A percentile compares a stretch with the other conserved stretches of the same genome.
These are phyloP conservation scores for Arctopsyche grandis DNA, from an alignment of 1,140 invertebrate genomes.

Conservation along the genomic window DNA sequence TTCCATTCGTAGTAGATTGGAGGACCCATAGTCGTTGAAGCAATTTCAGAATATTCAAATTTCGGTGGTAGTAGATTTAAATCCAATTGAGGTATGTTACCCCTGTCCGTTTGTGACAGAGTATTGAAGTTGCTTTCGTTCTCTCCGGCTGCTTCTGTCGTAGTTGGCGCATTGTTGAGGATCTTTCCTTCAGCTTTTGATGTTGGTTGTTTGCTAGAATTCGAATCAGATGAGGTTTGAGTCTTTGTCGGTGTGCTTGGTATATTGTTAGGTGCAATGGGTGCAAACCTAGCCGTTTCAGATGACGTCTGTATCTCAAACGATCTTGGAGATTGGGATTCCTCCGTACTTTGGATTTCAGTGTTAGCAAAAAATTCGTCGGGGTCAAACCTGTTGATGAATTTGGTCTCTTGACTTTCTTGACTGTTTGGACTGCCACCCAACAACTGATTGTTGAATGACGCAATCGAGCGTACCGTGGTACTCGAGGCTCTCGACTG, in stretches of 20 bases:
- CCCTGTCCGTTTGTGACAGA: constrained; percentile 48
- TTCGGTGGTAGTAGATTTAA: constrained; percentile 61
- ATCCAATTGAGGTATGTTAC: constrained; percentile 53
- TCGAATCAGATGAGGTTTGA: not conserved
- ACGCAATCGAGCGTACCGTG: constrained; percentile 51
- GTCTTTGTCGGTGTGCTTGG: constrained; percentile 12
- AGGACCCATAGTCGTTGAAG: constrained; percentile 68
- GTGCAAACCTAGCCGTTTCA: constrained; percentile 49
- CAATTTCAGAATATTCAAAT: constrained; percentile 56
- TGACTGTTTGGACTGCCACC: not conserved
- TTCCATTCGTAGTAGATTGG: constrained; percentile 73
- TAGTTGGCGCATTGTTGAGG: constrained; percentile 52
- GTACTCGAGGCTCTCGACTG: constrained; percentile 42
- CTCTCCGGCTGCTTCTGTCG: constrained; percentile 58
- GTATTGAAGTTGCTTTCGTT: constrained; percentile 58
- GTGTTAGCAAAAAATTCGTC: constrained; percentile 47
- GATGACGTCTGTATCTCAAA: constrained; percentile 52
- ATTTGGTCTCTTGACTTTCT: constrained; percentile 58
- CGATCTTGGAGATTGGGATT: constrained; percentile 1
- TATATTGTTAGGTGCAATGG: constrained; percentile 38
- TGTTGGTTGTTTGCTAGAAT: not conserved
- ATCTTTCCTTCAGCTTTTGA: constrained; percentile 17
- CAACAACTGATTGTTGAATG: constrained; percentile 51
- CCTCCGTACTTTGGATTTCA: constrained; percentile 2
- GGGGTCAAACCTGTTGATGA: constrained; percentile 65